Evolutionary conservation across 2,888 invertebrate species (phyloP), one percentile per base, ranked within the genome.

Genomic region (Listrodromus nycthemerus): DNA sequence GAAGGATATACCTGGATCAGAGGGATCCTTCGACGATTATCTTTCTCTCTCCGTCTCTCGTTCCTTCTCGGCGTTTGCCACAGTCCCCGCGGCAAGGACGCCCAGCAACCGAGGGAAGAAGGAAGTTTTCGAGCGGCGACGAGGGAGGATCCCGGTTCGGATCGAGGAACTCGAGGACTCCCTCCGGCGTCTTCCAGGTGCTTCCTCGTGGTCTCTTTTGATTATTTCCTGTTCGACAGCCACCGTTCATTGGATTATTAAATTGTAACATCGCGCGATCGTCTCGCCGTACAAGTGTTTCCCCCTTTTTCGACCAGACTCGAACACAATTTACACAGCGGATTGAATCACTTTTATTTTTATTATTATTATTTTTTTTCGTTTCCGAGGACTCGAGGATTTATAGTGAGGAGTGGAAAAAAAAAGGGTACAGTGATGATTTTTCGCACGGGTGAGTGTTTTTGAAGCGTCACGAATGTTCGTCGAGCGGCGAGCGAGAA

Each of bases 81-180:
- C 84, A 87, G 80, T 87, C 87, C 87, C 87, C 58, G 84, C 82
- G 87, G 87, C 87, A 87, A 87, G 87, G 87, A 86, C 87, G 87
- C 77, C 74, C 66, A 63, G 65, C 55, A 27, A 33, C 50, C 61
- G 69, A 78, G 70, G 80, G 83, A 79, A 76, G 75, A 79, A 79
- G 81, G 81, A 81, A 81, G 83, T 79, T 84, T 83, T n/a, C 52
- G 30, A 73, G 37, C 41, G 63, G 45, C 50, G 80, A 80, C 80
- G 80, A 78, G 82, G 69, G 80, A 74, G 65, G 79, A 77, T 84
- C 82, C 80, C 83, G 80, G 82, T 79, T 83, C 61, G 79, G 70
- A 76, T 30, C 74, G 79, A 70, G 61, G 52, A 63, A 76, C 74
- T 73, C 67, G 67, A 65, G 48, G 58, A 24, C 41, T 82, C 69